Percentiles rank a stretch among this genome's conserved stretches.
Conservation (phyloP, 2,888 invertebrate species). For the Lasioglossum figueresi region DNA sequence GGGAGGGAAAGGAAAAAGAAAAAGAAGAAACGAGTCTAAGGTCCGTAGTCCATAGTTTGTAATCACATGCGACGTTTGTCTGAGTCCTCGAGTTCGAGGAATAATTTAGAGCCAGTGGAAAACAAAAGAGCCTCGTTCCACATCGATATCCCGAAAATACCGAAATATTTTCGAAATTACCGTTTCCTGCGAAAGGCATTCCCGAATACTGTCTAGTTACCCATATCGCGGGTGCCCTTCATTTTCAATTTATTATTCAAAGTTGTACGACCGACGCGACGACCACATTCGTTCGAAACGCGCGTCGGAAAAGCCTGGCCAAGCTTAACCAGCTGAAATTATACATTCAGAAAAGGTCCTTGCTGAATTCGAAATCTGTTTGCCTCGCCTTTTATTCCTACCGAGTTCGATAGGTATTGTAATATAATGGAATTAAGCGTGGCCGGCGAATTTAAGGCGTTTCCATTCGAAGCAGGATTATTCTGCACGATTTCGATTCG, state of each 20-base stretch:
- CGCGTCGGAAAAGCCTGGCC: constrained; percentile 17
- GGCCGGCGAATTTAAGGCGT: constrained; percentile 14
- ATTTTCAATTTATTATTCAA: constrained; percentile 48
- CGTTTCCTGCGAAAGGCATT: not conserved
- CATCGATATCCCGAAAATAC: constrained; percentile 38
- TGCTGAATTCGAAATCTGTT: constrained; percentile 56
- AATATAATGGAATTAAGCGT: constrained; percentile 34
- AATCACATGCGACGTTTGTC: constrained; percentile 69
- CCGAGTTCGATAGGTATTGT: constrained; percentile 41
- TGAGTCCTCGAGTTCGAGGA: constrained; percentile 64
- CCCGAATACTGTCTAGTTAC: too few species aligned
- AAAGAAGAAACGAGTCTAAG: constrained; percentile 55
- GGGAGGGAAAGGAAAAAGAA: not conserved
- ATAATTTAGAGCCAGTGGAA: constrained; percentile 64
- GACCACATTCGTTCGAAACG: constrained; percentile 33
- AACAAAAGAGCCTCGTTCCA: constrained; percentile 65
- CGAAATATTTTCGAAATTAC: constrained; percentile 41
- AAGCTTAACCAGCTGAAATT: constrained; percentile 44
- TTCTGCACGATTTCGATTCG: not conserved
- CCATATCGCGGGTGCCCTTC: constrained; percentile 22
- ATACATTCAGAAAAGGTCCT: constrained; percentile 52
- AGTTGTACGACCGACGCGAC: constrained; percentile 28
- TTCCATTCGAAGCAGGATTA: not conserved
- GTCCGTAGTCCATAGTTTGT: constrained; percentile 56
- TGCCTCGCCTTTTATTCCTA: constrained; percentile 45